phyloP scores from a whole-genome alignment of 2,797 vertebrate species.

The Carapus acus region DNA sequence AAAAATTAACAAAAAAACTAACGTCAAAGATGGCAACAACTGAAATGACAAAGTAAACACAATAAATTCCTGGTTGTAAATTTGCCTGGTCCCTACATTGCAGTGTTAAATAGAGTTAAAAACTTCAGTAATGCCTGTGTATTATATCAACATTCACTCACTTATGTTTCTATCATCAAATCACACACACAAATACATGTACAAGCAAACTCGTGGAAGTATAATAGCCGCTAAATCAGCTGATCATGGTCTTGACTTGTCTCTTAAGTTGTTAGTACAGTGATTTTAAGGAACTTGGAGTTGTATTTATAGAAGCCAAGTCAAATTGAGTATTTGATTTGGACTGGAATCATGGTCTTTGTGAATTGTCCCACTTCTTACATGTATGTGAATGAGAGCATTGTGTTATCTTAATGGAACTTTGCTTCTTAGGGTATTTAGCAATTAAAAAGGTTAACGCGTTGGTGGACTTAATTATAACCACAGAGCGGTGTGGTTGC shows the following conservation, averaged over 20 bases:
- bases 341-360: slow-evolving; percentile 79
- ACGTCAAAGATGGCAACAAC: slow-evolving; percentile 7
- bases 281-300: slow-evolving; percentile 72
- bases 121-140: slow-evolving; percentile 85
- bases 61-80: slow-evolving; percentile 71
- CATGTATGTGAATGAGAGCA: slow-evolving; percentile 70
- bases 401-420: slow-evolving; percentile 67
- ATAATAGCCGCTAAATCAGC: slow-evolving; percentile 55
- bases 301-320: slow-evolving; percentile 80
- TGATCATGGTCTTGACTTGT: slow-evolving; percentile 65
- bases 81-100: slow-evolving; percentile 76
- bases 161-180: slow-evolving; percentile 61
- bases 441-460: slow-evolving; percentile 35
- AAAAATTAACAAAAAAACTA: slow-evolving; percentile 13
- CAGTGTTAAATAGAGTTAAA: slow-evolving; percentile 76
- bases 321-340: slow-evolving; percentile 74
- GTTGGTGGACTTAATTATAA: slow-evolving; percentile 40
- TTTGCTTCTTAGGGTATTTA: slow-evolving; percentile 58
- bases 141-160: slow-evolving; percentile 79
- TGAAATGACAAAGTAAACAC: slow-evolving; percentile 23
- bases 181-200: slow-evolving; percentile 36
- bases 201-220: slow-evolving; percentile 48
- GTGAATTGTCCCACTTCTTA: slow-evolving; percentile 73
- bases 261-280: slow-evolving; percentile 75
- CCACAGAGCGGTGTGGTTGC: slow-evolving; percentile 32